Conservation (phyloP, 2,113 vertebrate species). For the Aspiorhynchus laticeps region DNA sequence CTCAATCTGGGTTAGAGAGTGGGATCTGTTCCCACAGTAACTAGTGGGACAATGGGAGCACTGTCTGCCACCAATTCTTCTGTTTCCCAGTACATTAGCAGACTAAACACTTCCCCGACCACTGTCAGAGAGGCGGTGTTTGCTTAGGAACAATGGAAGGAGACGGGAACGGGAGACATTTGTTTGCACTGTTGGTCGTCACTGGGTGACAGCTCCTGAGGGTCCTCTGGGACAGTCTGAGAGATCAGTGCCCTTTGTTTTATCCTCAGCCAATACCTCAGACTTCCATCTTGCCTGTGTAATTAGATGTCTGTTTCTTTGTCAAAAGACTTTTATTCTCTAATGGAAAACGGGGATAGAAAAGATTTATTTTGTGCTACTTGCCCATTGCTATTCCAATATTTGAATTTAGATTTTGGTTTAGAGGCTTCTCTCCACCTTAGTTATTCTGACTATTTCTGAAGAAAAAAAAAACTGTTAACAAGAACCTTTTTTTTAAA, state of each 20-base stretch:
- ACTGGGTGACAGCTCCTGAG: background rate
- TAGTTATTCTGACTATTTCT: background rate
- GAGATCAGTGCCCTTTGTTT: conserved; percentile 13
- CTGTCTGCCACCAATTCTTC: conserved; percentile 17
- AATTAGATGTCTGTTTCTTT: conserved; percentile 21
- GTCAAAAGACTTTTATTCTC: background rate
- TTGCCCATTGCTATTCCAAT: background rate
- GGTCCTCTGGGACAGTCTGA: background rate
- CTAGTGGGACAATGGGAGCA: conserved; percentile 34
- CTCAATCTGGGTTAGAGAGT: conserved; percentile 27
- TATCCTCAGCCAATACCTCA: conserved; percentile 32
- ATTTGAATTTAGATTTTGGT: background rate
- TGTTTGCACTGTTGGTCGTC: conserved; percentile 35
- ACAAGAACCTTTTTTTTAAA: too few relatives aligned
- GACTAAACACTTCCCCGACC: conserved; percentile 43
- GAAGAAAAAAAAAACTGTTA: background rate
- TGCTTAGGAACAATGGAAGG: conserved; percentile 32
- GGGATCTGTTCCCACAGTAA: conserved; percentile 41
- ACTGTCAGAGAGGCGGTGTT: conserved; percentile 32
- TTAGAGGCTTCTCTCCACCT: background rate
- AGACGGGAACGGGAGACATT: conserved; percentile 15
- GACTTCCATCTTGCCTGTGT: conserved; percentile 6
- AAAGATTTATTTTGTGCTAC: background rate
- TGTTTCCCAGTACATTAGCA: conserved; percentile 40
- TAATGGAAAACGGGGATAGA: background rate